A percentile compares a stretch with the other conserved stretches of the same genome.
These are phyloP conservation scores for Drosophila setifemur DNA, from an alignment of 1,140 invertebrate genomes.

Conservation along the genomic window DNA sequence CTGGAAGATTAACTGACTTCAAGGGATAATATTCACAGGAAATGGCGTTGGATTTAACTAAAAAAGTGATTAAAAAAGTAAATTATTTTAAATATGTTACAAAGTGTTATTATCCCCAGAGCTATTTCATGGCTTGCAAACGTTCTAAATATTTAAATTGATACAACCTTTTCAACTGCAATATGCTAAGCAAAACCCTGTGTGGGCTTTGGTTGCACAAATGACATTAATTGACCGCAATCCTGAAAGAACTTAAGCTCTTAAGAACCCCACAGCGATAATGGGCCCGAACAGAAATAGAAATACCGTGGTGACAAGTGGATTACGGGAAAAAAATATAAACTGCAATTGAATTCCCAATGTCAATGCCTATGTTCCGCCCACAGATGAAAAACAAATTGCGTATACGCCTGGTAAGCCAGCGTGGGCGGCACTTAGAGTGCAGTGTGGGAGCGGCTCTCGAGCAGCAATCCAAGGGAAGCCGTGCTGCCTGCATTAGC, in stretches of 20 bases:
- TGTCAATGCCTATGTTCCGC: not conserved
- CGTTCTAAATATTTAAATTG: no score
- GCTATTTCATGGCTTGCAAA: no score
- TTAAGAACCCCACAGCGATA: not conserved
- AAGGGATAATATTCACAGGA: no score
- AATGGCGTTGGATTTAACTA: no score
- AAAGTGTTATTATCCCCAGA: no score
- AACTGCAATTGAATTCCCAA: slow-evolving; percentile 19
- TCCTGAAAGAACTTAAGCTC: not conserved
- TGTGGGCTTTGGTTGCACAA: no score
- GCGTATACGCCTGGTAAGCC: slow-evolving; percentile 3
- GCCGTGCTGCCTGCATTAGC: slow-evolving; percentile 5
- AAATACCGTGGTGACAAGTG: slow-evolving; percentile 1
- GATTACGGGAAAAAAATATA: not conserved
- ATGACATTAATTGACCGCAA: not conserved
- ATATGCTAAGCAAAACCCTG: no score
- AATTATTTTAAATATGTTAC: no score
- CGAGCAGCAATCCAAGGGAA: not conserved
- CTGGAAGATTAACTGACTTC: no score
- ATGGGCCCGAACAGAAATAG: not conserved
- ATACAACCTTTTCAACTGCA: not conserved
- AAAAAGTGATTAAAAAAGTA: no score
- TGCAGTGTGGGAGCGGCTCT: not conserved
- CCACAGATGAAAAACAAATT: not conserved
- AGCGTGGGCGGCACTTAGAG: not conserved